Percentiles rank a stretch among this genome's conserved stretches.
phyloP scores from a whole-genome alignment of 2,113 vertebrate genomes.

The Sardina pilchardus region DNA sequence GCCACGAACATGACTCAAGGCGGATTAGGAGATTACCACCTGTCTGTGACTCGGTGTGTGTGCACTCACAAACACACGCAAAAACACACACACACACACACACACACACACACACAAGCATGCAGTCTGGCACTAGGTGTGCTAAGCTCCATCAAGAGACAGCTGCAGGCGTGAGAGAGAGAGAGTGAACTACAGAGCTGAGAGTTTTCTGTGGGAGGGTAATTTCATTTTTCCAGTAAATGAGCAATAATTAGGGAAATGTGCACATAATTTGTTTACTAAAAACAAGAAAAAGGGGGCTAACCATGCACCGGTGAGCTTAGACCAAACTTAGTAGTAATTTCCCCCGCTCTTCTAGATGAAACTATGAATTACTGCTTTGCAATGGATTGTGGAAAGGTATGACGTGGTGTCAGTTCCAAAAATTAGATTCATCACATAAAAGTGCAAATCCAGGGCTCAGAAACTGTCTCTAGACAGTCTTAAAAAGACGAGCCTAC shows the following conservation, averaged over 20 bases:
- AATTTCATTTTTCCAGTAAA: neutral
- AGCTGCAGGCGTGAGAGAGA: neutral
- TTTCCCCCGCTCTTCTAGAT: neutral
- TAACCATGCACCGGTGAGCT: no score
- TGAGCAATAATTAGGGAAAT: neutral
- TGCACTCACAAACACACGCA: neutral
- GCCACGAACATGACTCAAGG: neutral
- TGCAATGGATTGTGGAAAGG: neutral
- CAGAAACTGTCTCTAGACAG: neutral
- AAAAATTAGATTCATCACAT: neutral
- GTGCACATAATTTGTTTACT: neutral
- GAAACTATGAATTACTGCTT: neutral
- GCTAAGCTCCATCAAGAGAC: neutral
- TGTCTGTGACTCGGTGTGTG: neutral
- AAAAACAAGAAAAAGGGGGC: neutral
- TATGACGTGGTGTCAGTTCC: neutral
- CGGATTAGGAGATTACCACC: slow-evolving; percentile 4
- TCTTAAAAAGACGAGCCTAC: neutral
- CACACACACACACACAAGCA: neutral
- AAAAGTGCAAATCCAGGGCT: neutral
- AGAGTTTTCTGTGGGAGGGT: neutral
- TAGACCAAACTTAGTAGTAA: neutral
- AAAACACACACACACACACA: slow-evolving; percentile 1
- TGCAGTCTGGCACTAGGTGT: neutral
- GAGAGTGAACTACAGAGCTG: neutral